Base-by-base conservation (phyloP, 2,797 vertebrate genomes). In the Nannoperca australis region DNA sequence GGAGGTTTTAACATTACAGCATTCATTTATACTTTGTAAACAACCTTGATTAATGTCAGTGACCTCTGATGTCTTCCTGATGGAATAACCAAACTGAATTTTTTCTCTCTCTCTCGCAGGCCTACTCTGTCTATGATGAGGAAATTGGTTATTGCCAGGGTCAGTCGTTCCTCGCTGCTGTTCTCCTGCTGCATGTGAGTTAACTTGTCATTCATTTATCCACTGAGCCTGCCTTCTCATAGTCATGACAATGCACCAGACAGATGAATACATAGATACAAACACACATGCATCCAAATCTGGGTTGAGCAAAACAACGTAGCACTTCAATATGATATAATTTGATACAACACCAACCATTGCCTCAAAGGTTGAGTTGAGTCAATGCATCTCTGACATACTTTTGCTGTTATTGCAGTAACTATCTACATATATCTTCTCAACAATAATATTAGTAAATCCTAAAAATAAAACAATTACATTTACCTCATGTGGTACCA, bases 131-230 rank as follows among this genome's bases (percentile, higher is more conserved):
- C 34, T 98, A 97, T 15, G 98, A 99, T 79, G 96, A 98, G 84
- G 98, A 99, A 88, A 98, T 99, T 15, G 98, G 98, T 32, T 99
- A 99, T 80, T 99, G 98, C 90, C 98, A 98, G 91, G 98, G 98
- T 64, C 98, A 99, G 93, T 99, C 98, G 4, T 99, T 99, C 88
- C 96, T 99, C 27, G 98, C 97, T 75, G 98, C 98, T 49, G 98
- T 99, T 61, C 94, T 99, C 51, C 95, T 99, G 12, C 94, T 99
- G 59, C 98, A 99, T 79, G 98, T 99, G 89, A 98, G 98, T 98
- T 74, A 61, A 67, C 32, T 15, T 59, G 7, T 61, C 55, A 22
- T 72, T 63, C 5, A 9, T 24, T 22, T 44, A 51, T 72, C 20
- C 55, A 55, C 14, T 49, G 13, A 78, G 6, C 14, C 34, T 47